Evolutionary conservation across 2,113 vertebrate species (phyloP), one percentile per base, ranked within the genome.

Genomic region (Gorsachius goisagi): DNA sequence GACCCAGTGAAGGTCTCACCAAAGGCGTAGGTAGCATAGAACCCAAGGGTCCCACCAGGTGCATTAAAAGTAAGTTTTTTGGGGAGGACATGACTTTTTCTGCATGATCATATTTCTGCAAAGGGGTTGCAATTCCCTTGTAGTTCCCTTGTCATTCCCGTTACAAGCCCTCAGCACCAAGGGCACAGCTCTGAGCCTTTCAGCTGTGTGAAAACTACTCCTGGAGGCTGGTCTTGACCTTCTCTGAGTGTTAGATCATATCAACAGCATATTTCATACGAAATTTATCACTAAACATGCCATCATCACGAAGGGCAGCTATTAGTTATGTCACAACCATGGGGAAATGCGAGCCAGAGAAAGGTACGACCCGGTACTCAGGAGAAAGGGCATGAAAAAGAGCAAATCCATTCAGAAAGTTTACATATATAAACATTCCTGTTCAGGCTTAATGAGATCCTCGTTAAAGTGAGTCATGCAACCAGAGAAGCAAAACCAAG

Each of bases 401-500:
- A 76, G 74, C 28, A 91, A 76, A 44, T 85, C 27, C 90, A 55
- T 79, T 22, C 41, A 21, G 30, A 47, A 72, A 92, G 26, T 39
- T 82, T 68, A 53, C 41, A 59, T 28, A 21, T 20, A 59, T 9
- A 64, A 84, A 90, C 83, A 64, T 78, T 94, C 64, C 37, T 69
- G 41, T 47, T 89, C 80, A 83, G 69, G 58, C 77, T 73, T 66
- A 22, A 53, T 3, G 33, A 69, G 92, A 66, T 85, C 67, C 63
- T 93, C 1, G 0, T 89, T 62, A 44, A 63, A 81, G 33, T 59
- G 60, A 93, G 64, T 28, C 95, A 95, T 97, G 95, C 95, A 96
- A 93, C 60, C 72, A 80, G 76, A 95, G 92, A 92, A 96, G 81
- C 80, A 89, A 63, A 94, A 89, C 33, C 86, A 92, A 89, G 67